A percentile compares a stretch with the other conserved stretches of the same genome.
These are phyloP conservation scores for Zosterops japonicus DNA, from an alignment of 2,113 vertebrate genomes.

Conservation along the genomic window DNA sequence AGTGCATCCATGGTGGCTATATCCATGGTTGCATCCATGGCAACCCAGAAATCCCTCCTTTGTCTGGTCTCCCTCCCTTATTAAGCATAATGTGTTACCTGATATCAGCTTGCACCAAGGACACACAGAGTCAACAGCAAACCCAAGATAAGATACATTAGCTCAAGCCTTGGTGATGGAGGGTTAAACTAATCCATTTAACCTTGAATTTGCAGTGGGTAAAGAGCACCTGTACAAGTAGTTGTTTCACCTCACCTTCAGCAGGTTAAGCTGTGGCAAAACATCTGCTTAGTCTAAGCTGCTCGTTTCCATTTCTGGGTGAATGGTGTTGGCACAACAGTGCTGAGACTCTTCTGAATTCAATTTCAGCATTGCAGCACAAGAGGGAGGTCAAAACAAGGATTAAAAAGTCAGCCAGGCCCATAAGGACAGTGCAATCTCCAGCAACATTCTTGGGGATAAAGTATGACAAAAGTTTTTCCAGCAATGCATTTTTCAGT, in stretches of 20 bases:
- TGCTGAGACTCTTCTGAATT: neutral
- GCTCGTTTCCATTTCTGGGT: neutral
- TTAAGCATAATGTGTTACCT: neutral
- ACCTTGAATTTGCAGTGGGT: neutral
- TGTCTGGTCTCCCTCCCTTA: neutral
- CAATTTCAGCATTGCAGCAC: neutral
- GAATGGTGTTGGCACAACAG: fast-evolving
- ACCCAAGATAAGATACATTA: neutral
- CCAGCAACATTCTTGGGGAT: neutral
- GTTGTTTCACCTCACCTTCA: neutral
- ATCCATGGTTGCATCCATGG: neutral
- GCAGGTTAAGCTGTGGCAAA: neutral
- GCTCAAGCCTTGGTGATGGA: neutral
- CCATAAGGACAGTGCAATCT: neutral
- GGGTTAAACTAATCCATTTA: conserved; percentile 10
- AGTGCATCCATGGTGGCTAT: neutral
- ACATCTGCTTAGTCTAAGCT: neutral
- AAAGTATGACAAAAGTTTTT: neutral
- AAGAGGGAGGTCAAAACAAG: neutral
- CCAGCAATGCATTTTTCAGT: neutral
- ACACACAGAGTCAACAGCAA: neutral
- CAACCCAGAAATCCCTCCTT: neutral
- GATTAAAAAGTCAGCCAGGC: neutral
- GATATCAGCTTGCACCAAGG: neutral
- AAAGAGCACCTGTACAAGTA: fast-evolving